Base-by-base conservation (phyloP, 2,888 invertebrate genomes). In the Vandiemenella viatica region DNA sequence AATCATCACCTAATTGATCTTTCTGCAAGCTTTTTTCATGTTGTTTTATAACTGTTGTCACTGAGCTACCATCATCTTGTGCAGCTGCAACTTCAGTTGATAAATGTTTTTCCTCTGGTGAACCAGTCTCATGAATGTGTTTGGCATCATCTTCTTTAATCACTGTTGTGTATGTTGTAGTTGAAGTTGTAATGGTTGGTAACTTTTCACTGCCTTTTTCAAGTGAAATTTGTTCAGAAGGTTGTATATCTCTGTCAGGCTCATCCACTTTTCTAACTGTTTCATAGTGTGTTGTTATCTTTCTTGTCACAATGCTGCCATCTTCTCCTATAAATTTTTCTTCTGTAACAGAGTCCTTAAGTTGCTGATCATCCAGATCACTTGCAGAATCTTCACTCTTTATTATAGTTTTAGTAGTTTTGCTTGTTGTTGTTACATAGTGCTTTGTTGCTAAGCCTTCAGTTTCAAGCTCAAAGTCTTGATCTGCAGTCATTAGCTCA, bases 301-400 rank as follows among this genome's bases (percentile, higher is more conserved):
- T 21, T 43, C 19, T 37, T n/a, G 43, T 48, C 22, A 45, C 40
- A 16, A 45, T 45, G 40, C 23, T 44, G 10, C 26, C 45, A 49
- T 50, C 46, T n/a, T 43, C 44, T 13, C 45, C 37, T 7, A 22
- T 20, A 19, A 13, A 16, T n/a, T 13, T 38, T 18, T 46, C 44
- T 26, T 44, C 46, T 7, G 37, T 49, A 37, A n/a, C 37, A 17
- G 32, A n/a, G 6, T 37, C 49, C 41, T 49, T 48, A 10, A 43
- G 17, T 8, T 21, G 26, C 21, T 41, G 18, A 23, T 43, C 43
- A 46, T 23, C 43, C 13, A 8, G 17, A 38, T 46, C 46, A 16
- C 20, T 38, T 20, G 19, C 18, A 15, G 16, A 16, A 10, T n/a
- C 16, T 18, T 17, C 16, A 17, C 20, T 32, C 41, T 21, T 46